Percentiles rank a stretch among this genome's conserved stretches.
phyloP scores from a whole-genome alignment of 2,113 vertebrate genomes.

The Polyodon spathula region DNA sequence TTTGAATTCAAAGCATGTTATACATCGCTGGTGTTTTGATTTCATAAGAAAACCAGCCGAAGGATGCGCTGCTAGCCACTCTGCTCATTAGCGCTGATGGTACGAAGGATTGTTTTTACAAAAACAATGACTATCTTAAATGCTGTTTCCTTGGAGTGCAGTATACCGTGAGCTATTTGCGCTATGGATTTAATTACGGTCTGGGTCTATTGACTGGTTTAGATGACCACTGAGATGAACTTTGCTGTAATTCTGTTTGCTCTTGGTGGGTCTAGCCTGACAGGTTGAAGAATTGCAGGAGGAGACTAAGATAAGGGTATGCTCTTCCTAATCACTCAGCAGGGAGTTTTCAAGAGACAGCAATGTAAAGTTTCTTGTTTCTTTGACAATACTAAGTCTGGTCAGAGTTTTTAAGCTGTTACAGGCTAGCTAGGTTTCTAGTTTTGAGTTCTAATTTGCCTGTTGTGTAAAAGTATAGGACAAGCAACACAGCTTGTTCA shows the following conservation, averaged over 20 bases:
- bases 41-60: neutral
- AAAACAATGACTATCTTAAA: neutral
- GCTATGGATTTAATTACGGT: neutral
- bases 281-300: conserved; percentile 9
- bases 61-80: neutral
- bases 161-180: neutral
- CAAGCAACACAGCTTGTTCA: too few relatives aligned
- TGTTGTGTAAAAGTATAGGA: neutral
- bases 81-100: neutral
- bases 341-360: neutral
- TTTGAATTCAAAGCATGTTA: neutral
- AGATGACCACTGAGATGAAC: neutral
- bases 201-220: neutral
- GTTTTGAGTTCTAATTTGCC: neutral
- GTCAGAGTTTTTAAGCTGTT: neutral
- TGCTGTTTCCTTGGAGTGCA: neutral
- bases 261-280: neutral
- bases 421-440: neutral
- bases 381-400: neutral
- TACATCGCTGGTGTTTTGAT: neutral
- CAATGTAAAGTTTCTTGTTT: neutral
- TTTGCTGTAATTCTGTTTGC: conserved; percentile 4
- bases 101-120: neutral
- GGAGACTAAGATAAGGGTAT: conserved; percentile 1
- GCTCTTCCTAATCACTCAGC: neutral